These are phyloP conservation scores for Caenorhabditis sp. DNA, from an alignment of 2,888 invertebrate genomes.

Conservation along the genomic window DNA sequence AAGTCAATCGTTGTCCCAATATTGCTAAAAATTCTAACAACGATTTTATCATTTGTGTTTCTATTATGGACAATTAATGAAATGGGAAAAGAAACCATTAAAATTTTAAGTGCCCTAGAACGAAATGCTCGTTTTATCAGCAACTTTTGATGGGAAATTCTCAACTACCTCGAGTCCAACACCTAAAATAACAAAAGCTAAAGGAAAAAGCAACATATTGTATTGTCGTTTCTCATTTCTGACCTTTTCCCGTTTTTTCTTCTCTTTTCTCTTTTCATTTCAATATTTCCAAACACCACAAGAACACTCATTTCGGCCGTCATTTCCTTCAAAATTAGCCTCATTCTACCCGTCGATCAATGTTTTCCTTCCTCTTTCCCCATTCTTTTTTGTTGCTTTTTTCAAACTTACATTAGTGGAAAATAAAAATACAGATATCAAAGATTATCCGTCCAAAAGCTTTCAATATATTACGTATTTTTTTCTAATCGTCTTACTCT, in stretches of 20 bases:
- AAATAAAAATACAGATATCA: slow-evolving; percentile 1
- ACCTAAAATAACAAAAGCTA: slow-evolving; percentile 34
- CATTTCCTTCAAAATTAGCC: slow-evolving; percentile 40
- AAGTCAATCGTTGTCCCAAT: too few relatives aligned
- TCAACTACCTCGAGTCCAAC: slow-evolving; percentile 15
- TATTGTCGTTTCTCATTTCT: too few relatives aligned
- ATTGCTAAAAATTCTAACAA: too few relatives aligned
- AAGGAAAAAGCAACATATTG: slow-evolving; percentile 31
- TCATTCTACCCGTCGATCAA: slow-evolving; percentile 37
- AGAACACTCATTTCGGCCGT: slow-evolving; percentile 18
- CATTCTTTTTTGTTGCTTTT: background rate
- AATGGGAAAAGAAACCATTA: too few relatives aligned
- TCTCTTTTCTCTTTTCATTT: slow-evolving; percentile 26
- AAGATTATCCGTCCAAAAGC: background rate
- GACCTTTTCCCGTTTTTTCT: slow-evolving; percentile 14
- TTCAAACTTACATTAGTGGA: too few relatives aligned
- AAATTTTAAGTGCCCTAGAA: background rate
- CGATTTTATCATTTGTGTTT: too few relatives aligned
- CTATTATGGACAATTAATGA: too few relatives aligned
- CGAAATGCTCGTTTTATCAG: slow-evolving; percentile 7
- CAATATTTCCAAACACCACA: slow-evolving; percentile 22
- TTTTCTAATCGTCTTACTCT: slow-evolving; percentile 12
- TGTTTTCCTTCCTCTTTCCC: slow-evolving; percentile 9
- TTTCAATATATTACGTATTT: slow-evolving; percentile 1
- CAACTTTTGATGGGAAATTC: background rate